Evolutionary conservation across 2,113 vertebrate species (phyloP), one percentile per base, ranked within the genome.

Genomic region (Nothocercus nigrocapillus): DNA sequence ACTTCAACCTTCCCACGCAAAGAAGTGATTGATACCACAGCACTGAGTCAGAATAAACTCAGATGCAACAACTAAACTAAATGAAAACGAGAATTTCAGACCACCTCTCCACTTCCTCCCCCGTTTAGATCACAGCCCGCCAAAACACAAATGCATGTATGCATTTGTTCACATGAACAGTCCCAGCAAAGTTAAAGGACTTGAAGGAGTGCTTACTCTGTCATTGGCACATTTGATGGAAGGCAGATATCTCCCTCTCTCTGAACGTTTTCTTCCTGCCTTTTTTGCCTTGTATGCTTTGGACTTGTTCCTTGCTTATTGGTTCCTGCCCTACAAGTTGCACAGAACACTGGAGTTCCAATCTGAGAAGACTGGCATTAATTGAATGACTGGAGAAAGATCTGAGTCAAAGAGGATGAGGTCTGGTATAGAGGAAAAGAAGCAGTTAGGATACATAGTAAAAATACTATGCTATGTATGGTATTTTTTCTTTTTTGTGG

Each of bases 61-160:
- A 24, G n/a, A 84, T 32, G 32, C 66, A 81, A 24, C 32, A 78
- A 49, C 22, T 56, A 18, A 18, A 17, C 78, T 81, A 30, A 89
- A 89, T 72, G 69, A 89, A 72, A 19, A 62, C 7, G 14, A 75
- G 56, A 72, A 79, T 67, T 87, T 75, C 69, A 96, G 84, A 59
- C 24, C 25, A 63, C 4, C n/a, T 81, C 22, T 90, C 9, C 36
- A 59, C 20, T 81, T 22, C 17, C 36, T 90, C 69, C 38, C 13
- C 56, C 66, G n/a, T n/a, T n/a, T n/a, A n/a, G 85, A 58, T 58
- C 49, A 62, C 54, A 86, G 38, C 7, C 54, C 25, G 1, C 74
- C 76, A 93, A 92, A 88, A 88, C 11, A 45, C 40, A 30, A 81
- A 56, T 3, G 2, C 32, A 28, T 27, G 25, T 68, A 30, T 76